Evolutionary conservation across 2,888 invertebrate genomes (phyloP), one percentile per base, ranked within the genome.

Genomic region (Adineta ricciae): DNA sequence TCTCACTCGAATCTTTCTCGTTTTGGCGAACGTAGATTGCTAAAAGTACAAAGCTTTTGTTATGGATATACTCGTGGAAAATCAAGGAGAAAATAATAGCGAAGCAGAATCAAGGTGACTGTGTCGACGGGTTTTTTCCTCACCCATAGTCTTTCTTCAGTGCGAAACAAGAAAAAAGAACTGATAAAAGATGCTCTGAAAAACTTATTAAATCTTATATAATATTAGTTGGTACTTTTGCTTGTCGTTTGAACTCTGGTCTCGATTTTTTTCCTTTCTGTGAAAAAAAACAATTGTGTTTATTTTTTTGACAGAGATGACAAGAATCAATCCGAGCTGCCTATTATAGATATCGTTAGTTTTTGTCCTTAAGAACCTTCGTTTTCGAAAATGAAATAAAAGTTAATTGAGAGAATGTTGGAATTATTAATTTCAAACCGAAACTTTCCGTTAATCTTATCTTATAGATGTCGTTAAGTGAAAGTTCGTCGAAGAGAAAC

Each of bases 301-400:
- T 64, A 64, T 32, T 32, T 52, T 46, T 64, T 64, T 64, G 64
- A 64, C 64, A 64, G 64, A 36, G 64, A 64, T 64, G 64, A 64
- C 64, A 64, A 64, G 64, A 3, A 19, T 64, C 64, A 64, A 64
- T 64, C 14, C 27, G 16, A 36, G 2, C 14, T 19, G 19, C 19
- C 32, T 32, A 16, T 16, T 32, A 64, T 64, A 64, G 64, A 64
- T 64, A 64, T 19, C 64, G 32, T 64, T 64, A 64, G 64, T 64
- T 64, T 19, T 16, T 64, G 27, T 64, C 64, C 64, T 64, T 64
- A 32, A 64, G 27, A 64, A 32, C 14, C 32, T 32, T 64, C 7
- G 4, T 64, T n/a, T 9, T 14, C 11, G 11, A 46, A 46, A 8
- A 46, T 46, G 46, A 46, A 46, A 46, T 46, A 46, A 46, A 46